Conservation (phyloP, 2,113 vertebrate genomes). For the Archocentrus centrarchus region DNA sequence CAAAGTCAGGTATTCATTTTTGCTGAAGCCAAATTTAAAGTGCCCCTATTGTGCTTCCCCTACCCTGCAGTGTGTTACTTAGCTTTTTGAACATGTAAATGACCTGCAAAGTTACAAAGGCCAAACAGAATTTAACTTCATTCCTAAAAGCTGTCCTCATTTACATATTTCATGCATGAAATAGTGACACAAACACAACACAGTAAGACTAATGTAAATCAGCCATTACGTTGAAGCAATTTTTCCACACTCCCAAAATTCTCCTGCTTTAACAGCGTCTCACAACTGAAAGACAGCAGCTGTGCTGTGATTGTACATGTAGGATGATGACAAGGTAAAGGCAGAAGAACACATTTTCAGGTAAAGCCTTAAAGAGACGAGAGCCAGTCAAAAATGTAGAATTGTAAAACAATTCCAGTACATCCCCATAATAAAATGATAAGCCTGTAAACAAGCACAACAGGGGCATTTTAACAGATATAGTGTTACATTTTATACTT, state of each 20-base stretch:
- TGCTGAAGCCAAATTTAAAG: background rate
- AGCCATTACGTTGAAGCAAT: background rate
- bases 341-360: background rate
- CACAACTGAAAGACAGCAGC: background rate
- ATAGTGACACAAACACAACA: constrained; percentile 2
- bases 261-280: background rate
- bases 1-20: background rate
- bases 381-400: background rate
- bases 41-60: constrained; percentile 2
- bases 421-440: too few species aligned
- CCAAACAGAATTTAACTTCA: background rate
- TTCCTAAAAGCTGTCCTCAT: background rate
- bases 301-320: too few species aligned
- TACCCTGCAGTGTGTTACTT: background rate
- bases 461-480: background rate
- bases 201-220: background rate
- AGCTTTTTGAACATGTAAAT: fast-evolving
- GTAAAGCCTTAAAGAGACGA: background rate
- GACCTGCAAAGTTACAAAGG: background rate
- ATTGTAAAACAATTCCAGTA: background rate
- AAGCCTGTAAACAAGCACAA: background rate
- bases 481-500: background rate
- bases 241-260: background rate
- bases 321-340: background rate
- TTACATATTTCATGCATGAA: background rate